Evolutionary conservation across 2,113 vertebrate genomes (phyloP), one percentile per base, ranked within the genome.

Genomic region (Trogon melanurus): DNA sequence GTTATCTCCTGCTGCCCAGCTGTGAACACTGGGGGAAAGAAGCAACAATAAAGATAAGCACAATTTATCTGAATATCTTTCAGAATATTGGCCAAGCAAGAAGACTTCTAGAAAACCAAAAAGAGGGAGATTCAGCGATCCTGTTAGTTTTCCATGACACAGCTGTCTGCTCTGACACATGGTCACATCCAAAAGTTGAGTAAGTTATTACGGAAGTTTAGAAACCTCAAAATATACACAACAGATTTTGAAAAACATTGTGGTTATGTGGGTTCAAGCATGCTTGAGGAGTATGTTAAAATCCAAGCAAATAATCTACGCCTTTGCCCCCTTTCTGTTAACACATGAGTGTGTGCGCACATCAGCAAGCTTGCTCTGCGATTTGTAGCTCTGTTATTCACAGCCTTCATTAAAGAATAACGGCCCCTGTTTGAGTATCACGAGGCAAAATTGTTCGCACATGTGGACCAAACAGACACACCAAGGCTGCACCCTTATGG

Each of bases 201-300:
- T 66, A 95, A 95, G 91, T 91, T 89, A 85, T 66, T 89, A 82
- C 41, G 70, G 78, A 92, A 90, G 89, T 62, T 83, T 64, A 72
- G 78, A 96, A 97, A 93, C 96, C 94, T 96, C 96, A 91, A 95
- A 93, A 96, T n/a, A 94, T 25, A 94, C 89, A 90, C 87, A 60
- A 87, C 84, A 56, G 81, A 83, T 76, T 93, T 54, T 61, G 79
- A 82, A 84, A 89, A 93, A 91, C 83, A 81, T n/a, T 95, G 89
- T 79, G 91, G 95, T 88, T 95, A 76, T 3, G 18, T 89, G 88
- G 94, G 62, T 76, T 90, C 13, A 17, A 85, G 70, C 34, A 1
- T 8, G 82, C 65, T 91, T 79, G 72, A 91, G 84, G 80, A 82
- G 75, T 20, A 95, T 10, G 91, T 80, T 45, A 79, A 92, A 93